These are phyloP conservation scores for Anolis carolinensis DNA, from an alignment of 2,113 vertebrate species.

Conservation along the genomic window DNA sequence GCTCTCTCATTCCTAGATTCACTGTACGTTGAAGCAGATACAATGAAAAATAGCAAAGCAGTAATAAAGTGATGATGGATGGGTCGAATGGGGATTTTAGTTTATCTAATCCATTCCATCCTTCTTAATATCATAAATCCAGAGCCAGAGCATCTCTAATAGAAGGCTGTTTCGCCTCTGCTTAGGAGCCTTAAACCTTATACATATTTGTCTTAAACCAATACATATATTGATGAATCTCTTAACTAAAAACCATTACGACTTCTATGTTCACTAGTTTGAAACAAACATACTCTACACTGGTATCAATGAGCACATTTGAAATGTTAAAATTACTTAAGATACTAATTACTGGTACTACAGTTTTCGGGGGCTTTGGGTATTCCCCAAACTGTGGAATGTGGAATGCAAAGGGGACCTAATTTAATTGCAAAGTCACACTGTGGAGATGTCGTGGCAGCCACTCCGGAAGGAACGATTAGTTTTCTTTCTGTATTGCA, in stretches of 20 bases:
- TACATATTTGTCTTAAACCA: too few species aligned
- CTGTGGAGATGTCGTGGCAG: conserved; percentile 56
- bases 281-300: conserved; percentile 16
- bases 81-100: too few species aligned
- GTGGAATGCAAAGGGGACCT: conserved; percentile 34
- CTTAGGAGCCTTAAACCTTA: neutral
- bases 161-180: neutral
- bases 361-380: conserved; percentile 38
- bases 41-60: too few species aligned
- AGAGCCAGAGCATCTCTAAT: too few species aligned
- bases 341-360: conserved; percentile 55
- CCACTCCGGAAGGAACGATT: conserved; percentile 28
- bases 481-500: conserved; percentile 48
- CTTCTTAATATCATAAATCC: too few species aligned
- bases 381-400: conserved; percentile 46
- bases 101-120: too few species aligned
- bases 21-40: too few species aligned
- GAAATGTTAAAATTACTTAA: conserved; percentile 62
- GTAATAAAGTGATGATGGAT: too few species aligned
- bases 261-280: neutral
- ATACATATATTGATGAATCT: neutral
- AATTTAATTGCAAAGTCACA: conserved; percentile 48
- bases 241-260: neutral
- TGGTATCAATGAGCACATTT: conserved; percentile 39
- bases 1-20: too few species aligned